phyloP scores from a whole-genome alignment of 2,888 invertebrate genomes.

The Eristalinus sepulchralis region DNA sequence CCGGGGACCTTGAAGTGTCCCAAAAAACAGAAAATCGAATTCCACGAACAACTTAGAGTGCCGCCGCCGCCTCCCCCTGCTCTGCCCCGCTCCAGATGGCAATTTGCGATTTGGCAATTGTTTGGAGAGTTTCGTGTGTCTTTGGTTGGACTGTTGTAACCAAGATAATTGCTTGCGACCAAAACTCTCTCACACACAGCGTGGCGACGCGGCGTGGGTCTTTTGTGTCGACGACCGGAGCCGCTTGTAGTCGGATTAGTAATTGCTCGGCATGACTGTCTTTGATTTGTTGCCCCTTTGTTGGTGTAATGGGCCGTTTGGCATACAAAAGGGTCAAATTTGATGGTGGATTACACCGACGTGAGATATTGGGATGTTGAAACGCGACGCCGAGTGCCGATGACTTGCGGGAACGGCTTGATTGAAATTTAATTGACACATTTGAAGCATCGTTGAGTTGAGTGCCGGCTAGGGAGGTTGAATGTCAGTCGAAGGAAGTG shows the following conservation, averaged over 20 bases:
- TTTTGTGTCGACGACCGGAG: constrained; percentile 16
- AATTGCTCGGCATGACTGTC: constrained; percentile 34
- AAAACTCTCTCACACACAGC: neutral
- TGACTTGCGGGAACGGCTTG: constrained; percentile 49
- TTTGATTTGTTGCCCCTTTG: constrained; percentile 57
- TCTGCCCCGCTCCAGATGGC: constrained; percentile 51
- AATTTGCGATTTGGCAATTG: constrained; percentile 65
- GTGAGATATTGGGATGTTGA: constrained; percentile 40
- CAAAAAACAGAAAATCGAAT: constrained; percentile 17
- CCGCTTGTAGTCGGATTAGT: constrained; percentile 17
- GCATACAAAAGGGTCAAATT: constrained; percentile 50
- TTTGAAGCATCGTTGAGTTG: constrained; percentile 23
- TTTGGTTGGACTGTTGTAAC: constrained; percentile 58
- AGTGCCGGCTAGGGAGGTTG: neutral
- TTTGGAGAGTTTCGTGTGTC: constrained; percentile 38
- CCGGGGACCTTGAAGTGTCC: constrained; percentile 53
- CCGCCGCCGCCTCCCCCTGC: neutral
- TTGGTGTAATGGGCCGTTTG: constrained; percentile 36
- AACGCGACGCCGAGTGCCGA: constrained; percentile 19
- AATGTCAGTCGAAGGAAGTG: neutral
- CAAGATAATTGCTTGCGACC: constrained; percentile 50
- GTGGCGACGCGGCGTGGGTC: neutral
- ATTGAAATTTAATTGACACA: constrained; percentile 34
- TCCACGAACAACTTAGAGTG: constrained; percentile 45
- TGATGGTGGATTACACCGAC: constrained; percentile 45